Evolutionary conservation across 2,888 invertebrate species (phyloP), one percentile per base, ranked within the genome.

Genomic region (Plusia festucae): DNA sequence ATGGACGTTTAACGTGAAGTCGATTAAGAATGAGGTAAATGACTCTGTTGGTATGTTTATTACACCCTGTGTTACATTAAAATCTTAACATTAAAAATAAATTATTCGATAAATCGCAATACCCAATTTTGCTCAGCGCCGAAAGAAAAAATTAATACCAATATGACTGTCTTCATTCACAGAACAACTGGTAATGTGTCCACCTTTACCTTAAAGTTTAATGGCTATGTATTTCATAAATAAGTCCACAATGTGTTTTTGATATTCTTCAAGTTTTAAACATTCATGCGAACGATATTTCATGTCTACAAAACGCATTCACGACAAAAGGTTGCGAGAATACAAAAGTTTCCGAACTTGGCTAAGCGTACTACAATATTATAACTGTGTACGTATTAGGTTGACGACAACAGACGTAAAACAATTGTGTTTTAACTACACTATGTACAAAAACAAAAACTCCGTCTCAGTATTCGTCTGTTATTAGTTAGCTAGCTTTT

Each of bases 1-100:
- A 71, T 60, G 72, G 44, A 52, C 32, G 32, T 74, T 61, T 46
- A 52, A n/a, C 52, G 49, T 53, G 30, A 32, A 53, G 60, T 40
- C 62, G 70, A 74, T 70, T 54, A 24, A 9, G 20, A 18, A 11
- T 20, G 20, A 55, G 22, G 13, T 18, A 13, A 34, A 13, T 57
- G 27, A 53, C 27, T 34, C 40, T 44, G 34, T 44, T 11, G 46
- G 18, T 20, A 49, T 49, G 46, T 49, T 49, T 49, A 40, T 49
- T 20, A 49, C 20, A 20, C 46, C 46, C 11, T 18, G 46, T 49
- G 20, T 46, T 1, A 24, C 24, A 24, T 24, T 24, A 3, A 24
- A 24, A 24, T 24, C 24, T 24, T 24, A 3, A 5, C 5, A 24
- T 24, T 24, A 24, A 24, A 24, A 24, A 24, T 24, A 5, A 5